Percentiles rank a stretch among this genome's conserved stretches.
These are phyloP conservation scores for Dipodomys spectabilis DNA, from an alignment of 2,113 vertebrate genomes.

Conservation along the genomic window DNA sequence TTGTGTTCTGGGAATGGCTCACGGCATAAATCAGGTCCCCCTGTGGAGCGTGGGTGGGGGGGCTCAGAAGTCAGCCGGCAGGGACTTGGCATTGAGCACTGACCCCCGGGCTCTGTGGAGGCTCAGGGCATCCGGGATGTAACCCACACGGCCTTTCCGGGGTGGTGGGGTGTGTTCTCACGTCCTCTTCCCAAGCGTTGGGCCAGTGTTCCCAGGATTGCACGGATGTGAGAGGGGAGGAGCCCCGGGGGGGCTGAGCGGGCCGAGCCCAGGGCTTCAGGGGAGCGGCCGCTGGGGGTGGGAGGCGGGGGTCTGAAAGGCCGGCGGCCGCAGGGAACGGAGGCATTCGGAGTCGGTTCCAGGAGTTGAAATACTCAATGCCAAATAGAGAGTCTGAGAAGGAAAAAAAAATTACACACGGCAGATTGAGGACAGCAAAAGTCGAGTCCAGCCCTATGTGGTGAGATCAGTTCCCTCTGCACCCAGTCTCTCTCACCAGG, in stretches of 20 bases:
- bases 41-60: not conserved
- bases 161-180: not conserved
- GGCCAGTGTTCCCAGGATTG: not conserved
- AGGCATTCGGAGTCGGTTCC: not conserved
- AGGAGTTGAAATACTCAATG: not conserved
- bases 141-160: not conserved
- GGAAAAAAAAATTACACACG: not conserved
- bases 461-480: not conserved
- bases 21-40: constrained; percentile 30
- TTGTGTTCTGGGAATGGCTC: constrained; percentile 58
- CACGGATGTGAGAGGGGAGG: not conserved
- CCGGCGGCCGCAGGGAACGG: not conserved
- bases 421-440: not conserved
- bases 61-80: not conserved
- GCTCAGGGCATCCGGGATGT: not conserved
- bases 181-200: not conserved
- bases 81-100: not conserved
- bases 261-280: not conserved
- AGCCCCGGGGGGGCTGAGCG: not conserved
- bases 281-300: no score
- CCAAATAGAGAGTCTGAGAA: not conserved
- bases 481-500: not conserved
- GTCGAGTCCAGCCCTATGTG: not conserved
- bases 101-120: not conserved
- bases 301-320: not conserved